These are phyloP conservation scores for Cephus cinctus DNA, from an alignment of 1,140 invertebrate species.

Conservation along the genomic window DNA sequence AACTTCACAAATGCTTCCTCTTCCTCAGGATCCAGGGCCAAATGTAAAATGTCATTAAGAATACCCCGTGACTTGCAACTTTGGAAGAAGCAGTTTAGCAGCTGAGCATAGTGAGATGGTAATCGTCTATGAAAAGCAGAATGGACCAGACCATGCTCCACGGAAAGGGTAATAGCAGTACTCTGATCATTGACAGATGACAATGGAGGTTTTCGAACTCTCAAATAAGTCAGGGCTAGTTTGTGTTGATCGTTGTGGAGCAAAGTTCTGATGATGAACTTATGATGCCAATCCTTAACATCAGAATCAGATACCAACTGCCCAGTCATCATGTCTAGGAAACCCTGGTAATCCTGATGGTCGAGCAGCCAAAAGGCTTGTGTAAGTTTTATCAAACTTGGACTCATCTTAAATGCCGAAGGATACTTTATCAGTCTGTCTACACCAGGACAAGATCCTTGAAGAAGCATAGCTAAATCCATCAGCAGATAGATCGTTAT, in stretches of 20 bases:
- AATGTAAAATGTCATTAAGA: slow-evolving; percentile 58
- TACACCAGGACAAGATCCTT: slow-evolving; percentile 56
- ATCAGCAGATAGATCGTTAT: slow-evolving; percentile 79
- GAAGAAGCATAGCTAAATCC: slow-evolving; percentile 69
- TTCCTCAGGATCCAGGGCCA: slow-evolving; percentile 57
- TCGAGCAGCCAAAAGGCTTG: slow-evolving; percentile 86
- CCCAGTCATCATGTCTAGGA: slow-evolving; percentile 45
- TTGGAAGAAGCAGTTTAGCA: slow-evolving; percentile 43
- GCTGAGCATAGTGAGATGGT: slow-evolving; percentile 39
- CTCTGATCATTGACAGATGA: slow-evolving; percentile 55
- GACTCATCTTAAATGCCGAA: slow-evolving; percentile 69
- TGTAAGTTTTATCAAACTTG: slow-evolving; percentile 70
- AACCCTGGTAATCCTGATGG: slow-evolving; percentile 68
- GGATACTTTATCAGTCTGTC: slow-evolving; percentile 73
- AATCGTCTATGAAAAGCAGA: slow-evolving; percentile 61
- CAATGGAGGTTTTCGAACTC: slow-evolving; percentile 55
- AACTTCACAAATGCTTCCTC: slow-evolving; percentile 60
- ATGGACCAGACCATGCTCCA: slow-evolving; percentile 60
- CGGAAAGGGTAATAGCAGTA: slow-evolving; percentile 54
- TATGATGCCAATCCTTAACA: slow-evolving; percentile 62
- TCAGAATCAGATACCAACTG: slow-evolving; percentile 46
- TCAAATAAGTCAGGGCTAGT: slow-evolving; percentile 59
- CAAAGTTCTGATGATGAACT: slow-evolving; percentile 58
- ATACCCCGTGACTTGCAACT: slow-evolving; percentile 53
- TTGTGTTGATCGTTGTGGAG: slow-evolving; percentile 57